Evolutionary conservation across 2,113 vertebrate genomes (phyloP), one percentile per base, ranked within the genome.

Genomic region (Alethe castanea): DNA sequence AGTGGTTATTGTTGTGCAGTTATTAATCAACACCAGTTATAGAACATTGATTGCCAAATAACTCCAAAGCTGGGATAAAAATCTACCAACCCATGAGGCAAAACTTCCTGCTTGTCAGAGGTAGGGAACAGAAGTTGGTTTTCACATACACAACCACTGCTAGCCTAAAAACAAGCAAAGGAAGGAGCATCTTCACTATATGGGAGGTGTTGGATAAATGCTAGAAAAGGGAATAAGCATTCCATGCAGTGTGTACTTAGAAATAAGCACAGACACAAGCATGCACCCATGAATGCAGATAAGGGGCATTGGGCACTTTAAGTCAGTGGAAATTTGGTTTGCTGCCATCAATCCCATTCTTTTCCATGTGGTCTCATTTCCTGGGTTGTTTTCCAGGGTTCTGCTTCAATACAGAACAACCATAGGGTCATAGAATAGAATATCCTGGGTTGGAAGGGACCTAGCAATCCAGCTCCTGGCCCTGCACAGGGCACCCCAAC

Each of bases 261-360:
- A 85, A 87, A 71, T 59, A 81, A 87, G 33, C 29, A 54, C 22
- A 72, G 36, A 14, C 6, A 25, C 13, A 56, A 7, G 9, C 4
- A 5, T 11, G 10, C 5, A 35, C 3, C 4, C 19, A 5, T 8
- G 8, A 0, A 1, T 17, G 17, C 29, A 47, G 38, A 19, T 3
- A 20, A 80, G 42, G 80, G 31, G 11, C 14, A 18, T 0, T 1
- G 3, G 9, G 18, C 4, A 11, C 36, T 64, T 81, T 3, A 77
- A 33, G 8, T 3, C 22, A 19, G 31, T 35, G 40, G n/a, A 48
- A 72, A 60, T 56, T 20, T 42, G 16, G 2, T 48, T 69, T 77
- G 3, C 9, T 88, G 23, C 25, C 5, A 8, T 82, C 19, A 80
- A 8, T 26, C 29, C 5, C 6, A 26, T 28, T 13, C 11, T 57